Conservation (phyloP, 2,113 vertebrate species). For the Paradoxurus hermaphroditus region DNA sequence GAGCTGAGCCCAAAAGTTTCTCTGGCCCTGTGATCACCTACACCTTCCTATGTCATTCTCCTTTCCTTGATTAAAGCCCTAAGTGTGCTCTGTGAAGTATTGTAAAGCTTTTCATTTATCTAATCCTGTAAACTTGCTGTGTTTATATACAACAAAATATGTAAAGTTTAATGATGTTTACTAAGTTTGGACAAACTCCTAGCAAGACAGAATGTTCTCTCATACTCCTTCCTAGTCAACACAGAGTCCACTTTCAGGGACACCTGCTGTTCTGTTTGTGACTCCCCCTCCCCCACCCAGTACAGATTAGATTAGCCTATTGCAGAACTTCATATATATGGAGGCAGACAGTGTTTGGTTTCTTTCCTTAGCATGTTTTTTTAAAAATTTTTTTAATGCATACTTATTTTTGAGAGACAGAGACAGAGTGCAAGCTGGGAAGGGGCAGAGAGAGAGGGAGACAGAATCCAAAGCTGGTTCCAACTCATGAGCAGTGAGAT, state of each 20-base stretch:
- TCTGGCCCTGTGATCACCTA: rapidly evolving
- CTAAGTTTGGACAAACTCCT: not conserved
- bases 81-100: not conserved
- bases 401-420: too few relatives aligned
- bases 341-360: not conserved
- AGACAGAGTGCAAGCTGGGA: too few relatives aligned
- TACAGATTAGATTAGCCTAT: not conserved
- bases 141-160: not conserved
- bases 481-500: too few relatives aligned
- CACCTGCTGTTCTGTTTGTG: not conserved
- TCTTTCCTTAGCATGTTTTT: not conserved
- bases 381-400: too few relatives aligned
- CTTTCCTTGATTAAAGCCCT: not conserved
- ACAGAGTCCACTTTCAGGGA: too few relatives aligned
- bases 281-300: not conserved
- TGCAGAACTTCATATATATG: not conserved
- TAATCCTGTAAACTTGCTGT: not conserved
- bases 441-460: too few relatives aligned
- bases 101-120: not conserved
- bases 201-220: not conserved
- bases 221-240: not conserved
- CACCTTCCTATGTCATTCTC: not conserved
- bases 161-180: not conserved
- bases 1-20: too few relatives aligned
- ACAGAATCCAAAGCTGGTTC: too few relatives aligned